Percentiles rank a stretch among this genome's conserved stretches.
Conservation (phyloP, 1,140 invertebrate species). For the Drosophila novamexicana region DNA sequence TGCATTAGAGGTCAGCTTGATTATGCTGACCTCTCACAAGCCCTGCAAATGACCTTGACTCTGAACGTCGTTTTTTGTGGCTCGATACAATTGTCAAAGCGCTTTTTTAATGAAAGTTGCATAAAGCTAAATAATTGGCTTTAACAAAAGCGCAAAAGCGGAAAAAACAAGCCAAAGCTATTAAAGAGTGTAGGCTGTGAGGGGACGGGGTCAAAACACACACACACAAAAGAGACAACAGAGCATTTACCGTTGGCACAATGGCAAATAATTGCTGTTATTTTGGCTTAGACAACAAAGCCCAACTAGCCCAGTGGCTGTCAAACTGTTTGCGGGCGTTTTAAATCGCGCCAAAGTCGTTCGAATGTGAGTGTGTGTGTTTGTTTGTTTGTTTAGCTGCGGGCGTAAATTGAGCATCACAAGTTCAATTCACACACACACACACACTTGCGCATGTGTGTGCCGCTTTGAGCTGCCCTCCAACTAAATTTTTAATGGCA, state of each 20-base stretch:
- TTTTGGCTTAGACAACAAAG: constrained; percentile 35
- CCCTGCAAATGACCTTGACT: constrained; percentile 67
- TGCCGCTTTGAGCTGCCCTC: constrained; percentile 54
- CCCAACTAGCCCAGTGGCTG: constrained; percentile 24
- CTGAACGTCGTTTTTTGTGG: constrained; percentile 40
- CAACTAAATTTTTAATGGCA: constrained; percentile 76
- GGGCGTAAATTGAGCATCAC: constrained; percentile 64
- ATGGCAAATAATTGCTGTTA: constrained; percentile 62
- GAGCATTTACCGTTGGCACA: constrained; percentile 54
- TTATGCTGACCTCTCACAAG: constrained; percentile 12
- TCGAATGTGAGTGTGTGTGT: constrained; percentile 38
- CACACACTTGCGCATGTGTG: constrained; percentile 24
- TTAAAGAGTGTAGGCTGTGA: constrained; percentile 3
- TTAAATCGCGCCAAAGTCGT: constrained; percentile 42
- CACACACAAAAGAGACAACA: constrained; percentile 1
- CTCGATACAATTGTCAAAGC: constrained; percentile 23
- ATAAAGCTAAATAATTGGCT: constrained; percentile 64
- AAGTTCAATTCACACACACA: constrained; percentile 61
- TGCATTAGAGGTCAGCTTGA: neutral
- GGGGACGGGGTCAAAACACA: neutral
- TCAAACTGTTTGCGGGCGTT: constrained; percentile 54
- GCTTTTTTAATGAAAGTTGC: constrained; percentile 53
- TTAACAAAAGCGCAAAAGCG: constrained; percentile 55
- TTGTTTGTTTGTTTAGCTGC: constrained; percentile 16
- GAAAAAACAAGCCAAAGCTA: constrained; percentile 34